Evolutionary conservation across 2,888 invertebrate genomes (phyloP), one percentile per base, ranked within the genome.

Genomic region (Parnassius mnemosyne): DNA sequence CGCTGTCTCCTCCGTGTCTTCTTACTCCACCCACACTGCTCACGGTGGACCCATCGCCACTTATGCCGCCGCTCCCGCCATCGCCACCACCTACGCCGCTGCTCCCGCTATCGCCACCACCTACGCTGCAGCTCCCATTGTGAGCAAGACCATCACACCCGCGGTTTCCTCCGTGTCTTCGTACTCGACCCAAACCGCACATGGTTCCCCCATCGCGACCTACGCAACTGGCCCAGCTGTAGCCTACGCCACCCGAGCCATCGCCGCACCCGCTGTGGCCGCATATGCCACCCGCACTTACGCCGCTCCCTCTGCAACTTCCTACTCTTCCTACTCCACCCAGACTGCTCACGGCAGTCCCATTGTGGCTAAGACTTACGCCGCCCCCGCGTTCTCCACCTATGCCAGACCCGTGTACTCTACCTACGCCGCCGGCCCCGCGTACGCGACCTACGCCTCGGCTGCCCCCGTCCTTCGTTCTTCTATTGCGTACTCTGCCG

Each of bases 401-500:
- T 63, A 63, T 61, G 71, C 77, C 34, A 74, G 71, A 16, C 75
- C 75, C 61, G 70, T 65, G 44, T 46, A 44, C 53, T 71, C 81
- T 70, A 76, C 76, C 49, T 77, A 81, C 68, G 79, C 78, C 52
- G 74, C 64, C 75, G 80, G 69, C 77, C 84, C 69, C 77, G 71
- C 68, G 10, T 64, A 65, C 68, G 63, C 71, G 44, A 65, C 71
- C 43, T 83, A 83, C 74, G 79, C 83, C 61, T 77, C 81, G n/a
- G 78, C 80, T 57, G 79, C 84, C 51, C 84, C 86, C 66, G 85
- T 83, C 66, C 75, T 85, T 65, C 84, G 85, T 67, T 80, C 89
- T 56, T 86, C 89, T 65, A 80, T 93, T 53, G 79, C 89, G 62
- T 93, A 93, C 87, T 91, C 92, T 55, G 93, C 94, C 66, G 93